phyloP scores from a whole-genome alignment of 2,797 vertebrate species.

The Tragelaphus oryx region DNA sequence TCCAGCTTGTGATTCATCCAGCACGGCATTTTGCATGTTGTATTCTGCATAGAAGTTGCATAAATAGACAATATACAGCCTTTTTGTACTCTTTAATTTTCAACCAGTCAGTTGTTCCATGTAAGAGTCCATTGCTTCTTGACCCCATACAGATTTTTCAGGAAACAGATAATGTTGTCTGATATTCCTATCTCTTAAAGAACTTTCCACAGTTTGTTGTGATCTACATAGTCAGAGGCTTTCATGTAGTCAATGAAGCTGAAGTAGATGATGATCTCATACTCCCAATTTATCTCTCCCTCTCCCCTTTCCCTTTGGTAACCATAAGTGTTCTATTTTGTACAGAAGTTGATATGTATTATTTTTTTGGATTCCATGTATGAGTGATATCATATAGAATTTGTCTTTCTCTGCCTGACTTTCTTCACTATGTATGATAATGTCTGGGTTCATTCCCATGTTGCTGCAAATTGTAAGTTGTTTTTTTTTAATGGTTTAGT shows the following conservation, averaged over 20 bases:
- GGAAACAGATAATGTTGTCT: neutral
- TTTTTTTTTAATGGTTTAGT: neutral
- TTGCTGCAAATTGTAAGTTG: neutral
- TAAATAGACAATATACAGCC: neutral
- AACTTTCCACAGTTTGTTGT: neutral
- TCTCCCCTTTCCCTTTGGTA: neutral
- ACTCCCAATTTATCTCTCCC: neutral
- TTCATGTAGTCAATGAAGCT: neutral
- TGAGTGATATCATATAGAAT: neutral
- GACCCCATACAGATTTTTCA: neutral
- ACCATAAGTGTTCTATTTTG: neutral
- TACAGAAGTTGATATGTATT: neutral
- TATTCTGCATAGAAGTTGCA: neutral
- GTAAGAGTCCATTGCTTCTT: neutral
- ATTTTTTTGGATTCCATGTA: neutral
- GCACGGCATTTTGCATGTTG: neutral
- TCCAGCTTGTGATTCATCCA: neutral
- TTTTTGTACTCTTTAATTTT: neutral
- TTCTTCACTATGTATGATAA: neutral
- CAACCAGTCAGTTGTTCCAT: neutral
- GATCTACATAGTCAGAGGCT: neutral
- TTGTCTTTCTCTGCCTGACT: neutral
- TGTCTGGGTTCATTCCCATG: neutral
- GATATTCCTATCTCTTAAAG: neutral
- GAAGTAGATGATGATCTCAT: neutral